phyloP scores from a whole-genome alignment of 2,888 invertebrate species.

The Diaprepes abbreviatus region DNA sequence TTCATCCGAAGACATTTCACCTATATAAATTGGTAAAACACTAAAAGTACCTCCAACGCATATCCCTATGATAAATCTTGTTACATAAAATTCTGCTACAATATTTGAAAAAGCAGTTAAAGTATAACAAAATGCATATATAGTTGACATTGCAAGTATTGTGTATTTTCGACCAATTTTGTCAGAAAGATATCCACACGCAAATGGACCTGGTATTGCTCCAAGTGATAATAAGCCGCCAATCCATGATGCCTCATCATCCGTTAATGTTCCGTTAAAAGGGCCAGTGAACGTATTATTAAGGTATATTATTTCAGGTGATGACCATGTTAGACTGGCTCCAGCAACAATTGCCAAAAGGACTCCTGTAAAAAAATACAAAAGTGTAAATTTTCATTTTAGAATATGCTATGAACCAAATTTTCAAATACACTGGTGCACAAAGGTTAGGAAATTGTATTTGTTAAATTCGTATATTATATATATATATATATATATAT shows the following conservation, averaged over 20 bases:
- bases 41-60: slow-evolving; percentile 80
- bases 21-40: slow-evolving; percentile 87
- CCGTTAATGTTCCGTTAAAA: slow-evolving; percentile 56
- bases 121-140: slow-evolving; percentile 80
- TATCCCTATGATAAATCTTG: slow-evolving; percentile 74
- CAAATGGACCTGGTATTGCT: slow-evolving; percentile 73
- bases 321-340: slow-evolving; percentile 65
- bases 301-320: slow-evolving; percentile 53
- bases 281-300: slow-evolving; percentile 59
- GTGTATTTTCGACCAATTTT: slow-evolving; percentile 78
- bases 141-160: slow-evolving; percentile 72
- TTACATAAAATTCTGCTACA: slow-evolving; percentile 69
- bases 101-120: slow-evolving; percentile 72
- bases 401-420: too few species aligned
- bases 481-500: too few species aligned
- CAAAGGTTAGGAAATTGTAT: too few species aligned
- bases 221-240: slow-evolving; percentile 66
- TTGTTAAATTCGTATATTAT: too few species aligned
- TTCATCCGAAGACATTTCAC: slow-evolving; percentile 86
- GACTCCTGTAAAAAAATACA: slow-evolving; percentile 31
- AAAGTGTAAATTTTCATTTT: too few species aligned
- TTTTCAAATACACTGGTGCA: too few species aligned
- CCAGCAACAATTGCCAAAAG: slow-evolving; percentile 39
- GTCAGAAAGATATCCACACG: slow-evolving; percentile 77
- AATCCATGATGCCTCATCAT: slow-evolving; percentile 68